These are phyloP conservation scores for Geotrupes spiniger DNA, from an alignment of 2,888 invertebrate species.

Conservation along the genomic window DNA sequence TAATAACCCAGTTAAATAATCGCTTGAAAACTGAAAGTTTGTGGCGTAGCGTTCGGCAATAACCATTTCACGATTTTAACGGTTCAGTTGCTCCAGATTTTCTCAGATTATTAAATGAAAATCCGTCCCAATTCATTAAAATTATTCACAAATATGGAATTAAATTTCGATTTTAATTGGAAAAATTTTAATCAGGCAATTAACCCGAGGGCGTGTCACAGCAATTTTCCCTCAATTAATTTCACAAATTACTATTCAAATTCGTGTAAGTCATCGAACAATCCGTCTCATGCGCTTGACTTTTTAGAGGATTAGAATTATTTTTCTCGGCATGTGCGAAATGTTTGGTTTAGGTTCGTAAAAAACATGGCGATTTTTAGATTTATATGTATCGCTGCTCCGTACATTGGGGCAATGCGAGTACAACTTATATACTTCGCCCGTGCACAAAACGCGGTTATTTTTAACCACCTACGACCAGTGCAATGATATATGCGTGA, in stretches of 20 bases:
- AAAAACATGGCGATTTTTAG: not conserved
- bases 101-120: slow-evolving; percentile 1
- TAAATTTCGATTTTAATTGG: not conserved
- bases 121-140: not conserved
- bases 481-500: too few species aligned
- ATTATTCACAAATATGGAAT: not conserved
- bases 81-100: not conserved
- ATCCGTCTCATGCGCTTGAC: too few species aligned
- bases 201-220: not conserved
- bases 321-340: too few species aligned
- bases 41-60: not conserved
- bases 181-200: not conserved
- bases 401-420: not conserved
- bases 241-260: not conserved
- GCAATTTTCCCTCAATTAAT: not conserved
- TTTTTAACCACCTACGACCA: not conserved
- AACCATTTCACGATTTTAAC: slow-evolving; percentile 1
- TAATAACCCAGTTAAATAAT: slow-evolving; percentile 1
- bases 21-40: not conserved
- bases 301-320: too few species aligned
- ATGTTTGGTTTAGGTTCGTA: too few species aligned
- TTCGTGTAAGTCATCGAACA: too few species aligned
- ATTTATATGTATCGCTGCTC: slow-evolving; percentile 1
- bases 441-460: not conserved
- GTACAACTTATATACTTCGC: not conserved